These are phyloP conservation scores for Drosophila orena DNA, from an alignment of 1,140 invertebrate species.

Conservation along the genomic window DNA sequence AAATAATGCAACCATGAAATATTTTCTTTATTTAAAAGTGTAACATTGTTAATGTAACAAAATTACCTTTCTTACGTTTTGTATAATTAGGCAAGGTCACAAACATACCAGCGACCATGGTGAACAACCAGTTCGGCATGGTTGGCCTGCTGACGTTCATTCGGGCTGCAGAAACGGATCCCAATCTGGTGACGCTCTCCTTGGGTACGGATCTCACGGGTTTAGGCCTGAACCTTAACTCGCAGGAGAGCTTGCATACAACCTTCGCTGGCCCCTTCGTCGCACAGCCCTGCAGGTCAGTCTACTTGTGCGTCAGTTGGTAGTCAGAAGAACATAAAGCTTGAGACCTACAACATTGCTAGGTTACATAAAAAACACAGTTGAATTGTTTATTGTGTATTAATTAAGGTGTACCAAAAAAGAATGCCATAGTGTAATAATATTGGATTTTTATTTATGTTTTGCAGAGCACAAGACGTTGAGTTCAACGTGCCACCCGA, in stretches of 20 bases:
- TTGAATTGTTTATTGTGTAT: too few relatives aligned
- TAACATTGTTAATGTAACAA: too few relatives aligned
- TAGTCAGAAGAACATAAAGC: too few relatives aligned
- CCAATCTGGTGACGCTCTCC: constrained; percentile 96
- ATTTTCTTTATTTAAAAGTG: neutral
- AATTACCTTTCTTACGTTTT: neutral
- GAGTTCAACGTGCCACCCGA: constrained; percentile 99
- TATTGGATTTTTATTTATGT: neutral
- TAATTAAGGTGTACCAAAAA: too few relatives aligned
- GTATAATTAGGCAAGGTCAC: constrained; percentile 92
- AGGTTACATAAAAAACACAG: too few relatives aligned
- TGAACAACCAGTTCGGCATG: constrained; percentile 99
- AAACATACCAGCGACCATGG: constrained; percentile 99
- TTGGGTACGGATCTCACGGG: constrained; percentile 98
- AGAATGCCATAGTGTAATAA: neutral
- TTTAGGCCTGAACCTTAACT: constrained; percentile 98
- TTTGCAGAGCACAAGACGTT: constrained; percentile 96
- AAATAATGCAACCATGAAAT: too few relatives aligned
- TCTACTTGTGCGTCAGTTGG: neutral
- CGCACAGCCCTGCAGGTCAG: constrained; percentile 94
- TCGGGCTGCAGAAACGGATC: constrained; percentile 97
- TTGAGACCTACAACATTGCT: too few relatives aligned
- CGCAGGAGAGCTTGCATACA: constrained; percentile 97
- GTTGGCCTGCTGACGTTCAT: constrained; percentile 99
- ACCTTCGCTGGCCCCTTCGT: constrained; percentile 99